A percentile compares a stretch with the other conserved stretches of the same genome.
Evolutionary conservation across 2,797 vertebrate species (phyloP).

Genomic region (Galago senegalensis): DNA sequence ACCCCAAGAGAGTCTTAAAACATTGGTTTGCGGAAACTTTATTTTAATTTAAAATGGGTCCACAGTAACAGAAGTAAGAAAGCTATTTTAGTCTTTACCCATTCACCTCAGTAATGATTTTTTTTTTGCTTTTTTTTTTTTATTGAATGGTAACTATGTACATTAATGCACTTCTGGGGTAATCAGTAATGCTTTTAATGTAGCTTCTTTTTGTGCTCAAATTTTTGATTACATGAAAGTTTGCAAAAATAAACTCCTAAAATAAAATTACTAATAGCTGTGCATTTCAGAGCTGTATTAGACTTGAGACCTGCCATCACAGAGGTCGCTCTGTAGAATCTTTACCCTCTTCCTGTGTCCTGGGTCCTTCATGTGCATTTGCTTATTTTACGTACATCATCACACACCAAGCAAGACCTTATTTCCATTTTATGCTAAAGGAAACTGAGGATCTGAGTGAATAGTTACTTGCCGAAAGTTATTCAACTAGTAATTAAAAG

Average conservation of each 20-base stretch:
- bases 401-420: not conserved
- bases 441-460: not conserved
- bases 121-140: no score
- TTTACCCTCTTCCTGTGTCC: accelerated
- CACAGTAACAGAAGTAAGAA: not conserved
- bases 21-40: not conserved
- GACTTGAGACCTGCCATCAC: not conserved
- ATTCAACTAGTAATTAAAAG: not conserved
- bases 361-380: no score
- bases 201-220: not conserved
- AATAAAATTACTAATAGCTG: not conserved
- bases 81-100: not conserved
- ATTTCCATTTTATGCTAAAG: not conserved
- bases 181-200: not conserved
- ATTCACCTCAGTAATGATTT: not conserved
- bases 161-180: no score
- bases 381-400: not conserved
- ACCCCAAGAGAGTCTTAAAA: not conserved
- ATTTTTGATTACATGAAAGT: not conserved
- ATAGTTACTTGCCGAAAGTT: not conserved
- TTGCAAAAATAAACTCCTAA: not conserved
- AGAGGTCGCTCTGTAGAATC: not conserved
- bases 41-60: not conserved
- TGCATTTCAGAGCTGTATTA: not conserved
- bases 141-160: no score